These are phyloP conservation scores for Papilio polyxenes DNA, from an alignment of 1,140 invertebrate species.

Conservation along the genomic window DNA sequence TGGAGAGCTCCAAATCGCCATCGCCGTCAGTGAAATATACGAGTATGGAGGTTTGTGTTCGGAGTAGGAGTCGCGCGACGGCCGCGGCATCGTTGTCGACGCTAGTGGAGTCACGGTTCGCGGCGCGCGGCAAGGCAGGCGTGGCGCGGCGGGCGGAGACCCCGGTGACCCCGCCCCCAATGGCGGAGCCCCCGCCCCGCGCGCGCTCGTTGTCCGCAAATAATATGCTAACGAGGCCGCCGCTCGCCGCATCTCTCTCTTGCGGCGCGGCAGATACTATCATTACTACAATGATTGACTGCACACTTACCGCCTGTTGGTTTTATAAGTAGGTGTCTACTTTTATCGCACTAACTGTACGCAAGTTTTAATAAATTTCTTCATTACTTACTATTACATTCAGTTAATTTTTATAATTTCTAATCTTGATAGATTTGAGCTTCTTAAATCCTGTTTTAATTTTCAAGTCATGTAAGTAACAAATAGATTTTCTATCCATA, in stretches of 20 bases:
- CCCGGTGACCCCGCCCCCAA: conserved; percentile 40
- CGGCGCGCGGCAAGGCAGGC: conserved; percentile 40
- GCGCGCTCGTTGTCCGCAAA: conserved; percentile 52
- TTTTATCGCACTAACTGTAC: conserved; percentile 43
- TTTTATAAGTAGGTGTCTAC: conserved; percentile 54
- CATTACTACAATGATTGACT: conserved; percentile 75
- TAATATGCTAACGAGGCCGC: conserved; percentile 76
- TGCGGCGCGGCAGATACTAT: conserved; percentile 57
- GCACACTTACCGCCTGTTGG: conserved; percentile 71
- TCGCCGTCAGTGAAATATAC: conserved; percentile 97
- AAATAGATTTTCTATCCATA: too few species aligned
- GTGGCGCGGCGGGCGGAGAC: conserved; percentile 44
- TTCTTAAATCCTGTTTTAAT: too few species aligned
- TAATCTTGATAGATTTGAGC: too few species aligned
- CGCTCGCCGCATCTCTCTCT: conserved; percentile 68
- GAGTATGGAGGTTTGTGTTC: conserved; percentile 98
- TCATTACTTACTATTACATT: background rate
- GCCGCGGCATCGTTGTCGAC: conserved; percentile 88
- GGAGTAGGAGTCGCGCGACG: conserved; percentile 94
- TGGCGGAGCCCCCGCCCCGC: conserved; percentile 40
- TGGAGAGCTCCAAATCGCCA: conserved; percentile 97
- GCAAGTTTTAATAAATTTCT: conserved; percentile 17
- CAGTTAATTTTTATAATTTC: too few species aligned
- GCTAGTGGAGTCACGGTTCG: conserved; percentile 39
- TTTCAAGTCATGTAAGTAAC: too few species aligned